Base-by-base conservation (phyloP, 2,113 vertebrate species). In the Phyllostomus discolor region DNA sequence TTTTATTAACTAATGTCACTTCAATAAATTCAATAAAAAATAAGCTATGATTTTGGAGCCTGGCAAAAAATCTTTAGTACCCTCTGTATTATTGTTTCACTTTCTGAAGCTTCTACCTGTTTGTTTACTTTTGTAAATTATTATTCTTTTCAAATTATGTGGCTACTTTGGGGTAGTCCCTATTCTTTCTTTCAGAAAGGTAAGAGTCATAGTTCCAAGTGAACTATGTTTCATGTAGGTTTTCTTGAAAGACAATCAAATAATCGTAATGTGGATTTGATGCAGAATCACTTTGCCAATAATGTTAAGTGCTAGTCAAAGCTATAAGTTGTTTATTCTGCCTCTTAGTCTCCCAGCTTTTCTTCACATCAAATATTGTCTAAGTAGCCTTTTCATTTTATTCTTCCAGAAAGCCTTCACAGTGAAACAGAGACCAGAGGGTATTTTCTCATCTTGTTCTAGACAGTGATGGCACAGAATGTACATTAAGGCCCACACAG, bases 391-490 rank as follows among this genome's bases (percentile, higher is more conserved):
- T 92, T 92, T 50, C 26, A 33, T 91, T 69, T 95, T 62, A 31
- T 75, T 96, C 88, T 91, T 89, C 26, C 66, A 90, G 48, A 95
- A 94, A 80, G 28, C 82, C 78, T 91, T 93, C 64, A 76, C 48
- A 38, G 43, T 48, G 24, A 78, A 79, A 81, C 50, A 70, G 76
- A 95, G 83, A 97, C 59, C 66, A 2, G 8, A 90, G 81, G 76
- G 88, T 88, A 90, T 91, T 92, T 97, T 98, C 86, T 94, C 67
- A 70, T 97, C 78, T 88, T 84, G 50, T 81, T 91, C 50, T 38
- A 91, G 88, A 93, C 64, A 90, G 67, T 75, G 82, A 93, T 35
- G 26, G 93, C 76, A 94, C 85, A 87, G 52, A 91, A 83, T 72
- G 72, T 84, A 66, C 97, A 87, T 83, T 84, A 75, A 66, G 93